Conservation (phyloP, 2,113 vertebrate species). For the Erinaceus europaeus region DNA sequence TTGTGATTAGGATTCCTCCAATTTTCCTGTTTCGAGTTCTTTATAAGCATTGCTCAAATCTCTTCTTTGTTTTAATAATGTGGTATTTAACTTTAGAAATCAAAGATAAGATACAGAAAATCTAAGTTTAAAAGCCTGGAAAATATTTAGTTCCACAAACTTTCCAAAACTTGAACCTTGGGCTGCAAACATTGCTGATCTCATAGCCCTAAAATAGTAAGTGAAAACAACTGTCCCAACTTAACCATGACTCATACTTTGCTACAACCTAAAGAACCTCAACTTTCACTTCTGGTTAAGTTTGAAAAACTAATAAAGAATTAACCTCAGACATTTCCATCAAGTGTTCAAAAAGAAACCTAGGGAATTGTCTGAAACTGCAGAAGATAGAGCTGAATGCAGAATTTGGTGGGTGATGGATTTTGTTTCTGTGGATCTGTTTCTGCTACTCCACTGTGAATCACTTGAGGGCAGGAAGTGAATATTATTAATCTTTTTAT, state of each 20-base stretch:
- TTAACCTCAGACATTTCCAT: background rate
- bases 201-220: background rate
- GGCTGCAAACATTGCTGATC: background rate
- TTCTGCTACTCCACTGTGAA: background rate
- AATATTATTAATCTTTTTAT: background rate
- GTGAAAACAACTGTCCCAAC: background rate
- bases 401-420: background rate
- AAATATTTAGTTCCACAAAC: background rate
- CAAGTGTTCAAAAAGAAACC: background rate
- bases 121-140: background rate
- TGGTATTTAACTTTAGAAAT: background rate
- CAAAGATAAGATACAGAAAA: constrained; percentile 6
- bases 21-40: background rate
- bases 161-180: background rate
- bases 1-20: background rate
- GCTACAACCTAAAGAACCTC: background rate
- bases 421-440: background rate
- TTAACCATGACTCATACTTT: background rate
- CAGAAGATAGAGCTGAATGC: background rate
- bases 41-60: background rate
- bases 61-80: constrained; percentile 10
- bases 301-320: background rate
- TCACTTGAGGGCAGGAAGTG: background rate
- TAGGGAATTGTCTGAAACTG: background rate
- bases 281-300: background rate